A percentile compares a stretch with the other conserved stretches of the same genome.
Evolutionary conservation across 2,888 invertebrate genomes (phyloP).

Genomic region (Nemapogon koenigi): DNA sequence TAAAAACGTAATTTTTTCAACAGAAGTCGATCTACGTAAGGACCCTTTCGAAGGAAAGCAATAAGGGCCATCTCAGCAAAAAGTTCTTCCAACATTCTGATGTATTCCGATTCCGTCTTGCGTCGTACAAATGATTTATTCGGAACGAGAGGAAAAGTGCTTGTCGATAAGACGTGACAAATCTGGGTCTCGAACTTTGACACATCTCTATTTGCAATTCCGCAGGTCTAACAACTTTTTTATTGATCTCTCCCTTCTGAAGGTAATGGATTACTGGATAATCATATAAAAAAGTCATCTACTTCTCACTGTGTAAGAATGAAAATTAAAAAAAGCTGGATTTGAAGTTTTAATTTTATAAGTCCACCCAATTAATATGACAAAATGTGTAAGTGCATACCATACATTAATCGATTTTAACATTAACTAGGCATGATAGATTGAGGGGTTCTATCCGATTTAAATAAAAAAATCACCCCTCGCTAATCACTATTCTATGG

Average conservation of each 20-base stretch:
- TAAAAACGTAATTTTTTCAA: slow-evolving; percentile 7
- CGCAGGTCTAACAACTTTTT: slow-evolving; percentile 13
- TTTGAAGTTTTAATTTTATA: no score
- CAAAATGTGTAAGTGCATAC: no score
- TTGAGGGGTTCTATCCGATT: no score
- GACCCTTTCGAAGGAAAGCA: slow-evolving; percentile 14
- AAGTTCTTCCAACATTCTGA: slow-evolving; percentile 20
- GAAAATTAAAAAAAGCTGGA: no score
- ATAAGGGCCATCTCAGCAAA: slow-evolving; percentile 28
- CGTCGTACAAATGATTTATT: slow-evolving; percentile 36
- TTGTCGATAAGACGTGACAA: slow-evolving; percentile 34
- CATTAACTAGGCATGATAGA: no score
- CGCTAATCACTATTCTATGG: no score
- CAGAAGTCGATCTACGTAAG: slow-evolving; percentile 1
- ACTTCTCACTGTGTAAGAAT: background rate
- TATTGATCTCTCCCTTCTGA: slow-evolving; percentile 17
- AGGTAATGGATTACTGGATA: slow-evolving; percentile 8
- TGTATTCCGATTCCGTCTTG: slow-evolving; percentile 30
- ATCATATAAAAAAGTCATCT: slow-evolving; percentile 4
- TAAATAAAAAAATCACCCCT: no score
- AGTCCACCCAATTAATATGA: no score
- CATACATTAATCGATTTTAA: no score
- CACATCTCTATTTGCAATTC: slow-evolving; percentile 22
- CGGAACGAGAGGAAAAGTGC: slow-evolving; percentile 24
- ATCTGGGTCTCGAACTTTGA: slow-evolving; percentile 30